Conservation (phyloP, 2,888 invertebrate species). For the Apodemia zela region DNA sequence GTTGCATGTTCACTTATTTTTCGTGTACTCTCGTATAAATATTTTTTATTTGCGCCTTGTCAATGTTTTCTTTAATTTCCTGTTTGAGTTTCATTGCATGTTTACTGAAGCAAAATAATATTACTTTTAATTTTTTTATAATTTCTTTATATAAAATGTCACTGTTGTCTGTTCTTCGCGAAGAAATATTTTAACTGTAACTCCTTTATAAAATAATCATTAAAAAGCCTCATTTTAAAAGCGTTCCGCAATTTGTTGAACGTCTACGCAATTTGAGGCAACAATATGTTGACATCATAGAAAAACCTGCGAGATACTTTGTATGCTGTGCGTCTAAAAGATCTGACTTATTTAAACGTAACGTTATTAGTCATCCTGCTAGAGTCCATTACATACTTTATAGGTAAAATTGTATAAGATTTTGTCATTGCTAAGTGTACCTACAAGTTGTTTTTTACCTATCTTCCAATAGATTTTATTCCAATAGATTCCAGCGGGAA, state of each 20-base stretch:
- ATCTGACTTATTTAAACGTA: no score
- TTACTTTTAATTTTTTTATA: slow-evolving; percentile 7
- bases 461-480: no score
- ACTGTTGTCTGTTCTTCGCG: not conserved
- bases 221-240: not conserved
- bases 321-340: no score
- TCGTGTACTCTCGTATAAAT: slow-evolving; percentile 20
- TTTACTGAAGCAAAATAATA: slow-evolving; percentile 24
- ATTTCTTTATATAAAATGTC: not conserved
- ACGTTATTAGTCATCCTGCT: no score
- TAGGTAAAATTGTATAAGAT: no score
- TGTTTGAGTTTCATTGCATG: slow-evolving; percentile 67
- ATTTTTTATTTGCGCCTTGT: slow-evolving; percentile 16
- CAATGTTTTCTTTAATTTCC: slow-evolving; percentile 47
- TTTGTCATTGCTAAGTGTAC: no score
- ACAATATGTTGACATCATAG: not conserved
- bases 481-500: no score
- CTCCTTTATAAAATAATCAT: not conserved
- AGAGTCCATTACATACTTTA: no score
- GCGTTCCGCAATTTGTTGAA: not conserved
- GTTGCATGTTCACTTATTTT: slow-evolving; percentile 27
- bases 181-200: not conserved
- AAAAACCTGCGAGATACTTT: not conserved
- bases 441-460: no score
- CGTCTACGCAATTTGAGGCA: not conserved